Evolutionary conservation across 2,888 invertebrate genomes (phyloP).

Genomic region (Plagiodera versicolora): DNA sequence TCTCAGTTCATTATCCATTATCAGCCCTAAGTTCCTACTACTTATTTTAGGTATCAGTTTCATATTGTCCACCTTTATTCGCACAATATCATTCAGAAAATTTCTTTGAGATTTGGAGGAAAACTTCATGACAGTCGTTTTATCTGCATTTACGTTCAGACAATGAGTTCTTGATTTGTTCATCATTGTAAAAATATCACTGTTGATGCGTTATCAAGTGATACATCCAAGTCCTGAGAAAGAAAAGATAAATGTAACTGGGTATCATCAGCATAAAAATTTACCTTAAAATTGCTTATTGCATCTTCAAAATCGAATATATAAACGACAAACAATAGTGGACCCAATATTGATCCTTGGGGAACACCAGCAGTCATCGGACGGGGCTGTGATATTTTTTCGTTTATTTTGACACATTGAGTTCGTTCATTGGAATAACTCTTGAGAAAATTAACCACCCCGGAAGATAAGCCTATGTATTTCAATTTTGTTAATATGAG

Average conservation of each 20-base stretch:
- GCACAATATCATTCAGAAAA: neutral
- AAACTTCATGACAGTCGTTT: neutral
- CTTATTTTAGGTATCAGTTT: neutral
- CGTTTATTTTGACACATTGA: neutral
- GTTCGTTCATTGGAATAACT: neutral
- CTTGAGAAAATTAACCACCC: neutral
- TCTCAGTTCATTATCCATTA: neutral
- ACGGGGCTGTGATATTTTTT: neutral
- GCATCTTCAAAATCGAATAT: neutral
- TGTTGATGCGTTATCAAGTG: slow-evolving; percentile 1
- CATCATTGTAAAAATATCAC: neutral
- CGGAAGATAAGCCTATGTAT: neutral
- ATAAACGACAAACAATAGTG: neutral
- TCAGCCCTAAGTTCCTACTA: neutral
- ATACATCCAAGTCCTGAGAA: neutral
- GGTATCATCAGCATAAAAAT: neutral
- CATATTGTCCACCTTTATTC: neutral
- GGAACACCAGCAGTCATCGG: neutral
- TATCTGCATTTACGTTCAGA: neutral
- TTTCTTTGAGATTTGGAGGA: neutral
- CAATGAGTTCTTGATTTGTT: neutral
- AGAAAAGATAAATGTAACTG: neutral
- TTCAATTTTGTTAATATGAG: neutral
- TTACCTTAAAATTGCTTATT: neutral
- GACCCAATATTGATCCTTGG: neutral